Base-by-base conservation (phyloP, 2,113 vertebrate species). In the Piprites chloris region DNA sequence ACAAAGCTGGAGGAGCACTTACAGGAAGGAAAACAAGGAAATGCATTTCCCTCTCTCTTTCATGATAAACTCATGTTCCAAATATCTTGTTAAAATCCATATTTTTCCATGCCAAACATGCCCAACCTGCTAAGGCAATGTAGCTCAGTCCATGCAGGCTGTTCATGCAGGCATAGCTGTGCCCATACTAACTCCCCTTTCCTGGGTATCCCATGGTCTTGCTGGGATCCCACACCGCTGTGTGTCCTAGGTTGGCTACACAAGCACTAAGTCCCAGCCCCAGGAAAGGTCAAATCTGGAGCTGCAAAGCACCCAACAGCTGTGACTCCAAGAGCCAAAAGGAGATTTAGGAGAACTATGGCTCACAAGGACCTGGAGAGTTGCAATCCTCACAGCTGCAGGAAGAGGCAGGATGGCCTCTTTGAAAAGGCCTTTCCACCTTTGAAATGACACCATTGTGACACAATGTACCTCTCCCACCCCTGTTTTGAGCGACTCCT, bases 361-460 rank as follows among this genome's bases (percentile, higher is more conserved):
- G 33, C 10, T 73, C 44, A 28, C 18, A 17, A 26, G 11, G 53
- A 61, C 11, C 46, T 49, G 62, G 56, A 32, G 44, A 76, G 37
- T 11, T 7, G 1, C 52, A 56, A 4, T 7, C 20, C 55, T 28
- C 27, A 55, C n/a, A 63, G 24, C 68, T 74, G 35, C 46, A 79
- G 41, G 9, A 77, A 26, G 5, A 73, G 11, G n/a, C 27, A 7
- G 0, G 1, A 30, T 11, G 73, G 12, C 5, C 15, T 37, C 46
- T 35, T 21, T 19, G 13, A 22, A 87, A 62, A 62, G 16, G 11
- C 7, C 15, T 88, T 89, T 49, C 41, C 19, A 28, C 62, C 49
- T 35, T n/a, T 53, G 87, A 67, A 87, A 37, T 14, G 1, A 23
- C 35, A 49, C 1, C 8, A 2, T 2, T 28, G 28, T 32, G 30